Evolutionary conservation across 2,888 invertebrate genomes (phyloP).

Genomic region (Noctua pronuba): DNA sequence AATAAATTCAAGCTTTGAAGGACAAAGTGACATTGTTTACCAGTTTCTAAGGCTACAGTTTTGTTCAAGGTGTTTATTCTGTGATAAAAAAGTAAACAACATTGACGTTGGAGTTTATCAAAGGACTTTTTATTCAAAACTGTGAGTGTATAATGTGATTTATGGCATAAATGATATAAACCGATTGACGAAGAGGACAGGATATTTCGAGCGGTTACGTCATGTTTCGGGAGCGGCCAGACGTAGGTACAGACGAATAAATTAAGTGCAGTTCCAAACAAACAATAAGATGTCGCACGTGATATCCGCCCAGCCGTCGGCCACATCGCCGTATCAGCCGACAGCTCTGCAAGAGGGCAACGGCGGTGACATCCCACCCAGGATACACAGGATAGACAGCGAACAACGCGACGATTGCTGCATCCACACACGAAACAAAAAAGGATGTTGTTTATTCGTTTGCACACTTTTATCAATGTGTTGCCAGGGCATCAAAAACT

Average conservation of each 20-base stretch:
- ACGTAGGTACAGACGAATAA: slow-evolving; percentile 29
- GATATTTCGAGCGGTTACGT: slow-evolving; percentile 52
- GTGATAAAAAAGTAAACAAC: slow-evolving; percentile 37
- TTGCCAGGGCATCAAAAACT: slow-evolving; percentile 63
- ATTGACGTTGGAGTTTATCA: slow-evolving; percentile 19
- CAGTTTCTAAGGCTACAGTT: not conserved
- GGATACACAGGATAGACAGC: slow-evolving; percentile 51
- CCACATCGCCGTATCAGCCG: slow-evolving; percentile 66
- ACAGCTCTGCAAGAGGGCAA: slow-evolving; percentile 59
- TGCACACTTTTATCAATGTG: slow-evolving; percentile 64
- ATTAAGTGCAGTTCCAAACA: slow-evolving; percentile 2
- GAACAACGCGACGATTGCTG: slow-evolving; percentile 67
- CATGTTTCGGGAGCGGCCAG: slow-evolving; percentile 51
- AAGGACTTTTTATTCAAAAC: slow-evolving; percentile 9
- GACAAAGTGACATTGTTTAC: slow-evolving; percentile 34
- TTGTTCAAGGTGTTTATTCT: slow-evolving; percentile 17
- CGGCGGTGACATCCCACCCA: slow-evolving; percentile 39
- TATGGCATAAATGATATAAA: not conserved
- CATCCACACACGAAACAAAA: slow-evolving; percentile 60
- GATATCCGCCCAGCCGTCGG: slow-evolving; percentile 64
- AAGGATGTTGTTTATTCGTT: slow-evolving; percentile 59
- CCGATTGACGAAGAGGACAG: not conserved
- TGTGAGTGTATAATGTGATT: slow-evolving; percentile 4
- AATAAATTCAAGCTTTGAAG: slow-evolving; percentile 18
- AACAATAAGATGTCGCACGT: slow-evolving; percentile 64